phyloP scores from a whole-genome alignment of 2,113 vertebrate genomes.

The Herpetotheres cachinnans region DNA sequence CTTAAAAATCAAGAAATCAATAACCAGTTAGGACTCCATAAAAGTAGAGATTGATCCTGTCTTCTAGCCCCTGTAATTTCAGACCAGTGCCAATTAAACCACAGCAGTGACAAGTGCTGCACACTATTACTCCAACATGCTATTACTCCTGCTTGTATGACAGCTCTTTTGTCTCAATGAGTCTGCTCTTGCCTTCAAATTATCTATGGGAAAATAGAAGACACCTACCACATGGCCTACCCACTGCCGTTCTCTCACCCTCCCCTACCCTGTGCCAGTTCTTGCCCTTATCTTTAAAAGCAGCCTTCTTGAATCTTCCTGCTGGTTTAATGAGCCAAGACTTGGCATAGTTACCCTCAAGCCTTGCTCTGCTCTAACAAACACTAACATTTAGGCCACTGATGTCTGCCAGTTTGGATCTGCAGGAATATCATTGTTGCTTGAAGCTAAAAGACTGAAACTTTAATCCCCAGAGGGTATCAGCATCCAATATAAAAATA shows the following conservation, averaged over 20 bases:
- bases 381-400: neutral
- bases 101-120: neutral
- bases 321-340: neutral
- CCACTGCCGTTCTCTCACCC: neutral
- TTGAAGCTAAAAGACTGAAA: constrained; percentile 22
- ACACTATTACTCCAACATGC: neutral
- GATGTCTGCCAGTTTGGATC: neutral
- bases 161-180: constrained; percentile 19
- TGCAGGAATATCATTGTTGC: neutral
- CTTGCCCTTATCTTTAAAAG: constrained; percentile 14
- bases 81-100: neutral
- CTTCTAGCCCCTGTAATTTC: neutral
- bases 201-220: neutral
- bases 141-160: neutral
- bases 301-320: neutral
- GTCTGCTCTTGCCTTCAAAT: neutral
- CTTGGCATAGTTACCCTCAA: constrained; percentile 8
- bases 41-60: neutral
- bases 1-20: neutral
- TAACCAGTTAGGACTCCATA: neutral
- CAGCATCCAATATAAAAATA: neutral
- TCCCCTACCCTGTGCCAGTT: rapidly evolving
- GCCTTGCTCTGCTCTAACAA: constrained; percentile 39
- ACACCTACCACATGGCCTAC: neutral
- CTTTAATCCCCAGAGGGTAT: neutral